These are phyloP conservation scores for Drosophila acutilabella DNA, from an alignment of 2,888 invertebrate species.

Conservation along the genomic window DNA sequence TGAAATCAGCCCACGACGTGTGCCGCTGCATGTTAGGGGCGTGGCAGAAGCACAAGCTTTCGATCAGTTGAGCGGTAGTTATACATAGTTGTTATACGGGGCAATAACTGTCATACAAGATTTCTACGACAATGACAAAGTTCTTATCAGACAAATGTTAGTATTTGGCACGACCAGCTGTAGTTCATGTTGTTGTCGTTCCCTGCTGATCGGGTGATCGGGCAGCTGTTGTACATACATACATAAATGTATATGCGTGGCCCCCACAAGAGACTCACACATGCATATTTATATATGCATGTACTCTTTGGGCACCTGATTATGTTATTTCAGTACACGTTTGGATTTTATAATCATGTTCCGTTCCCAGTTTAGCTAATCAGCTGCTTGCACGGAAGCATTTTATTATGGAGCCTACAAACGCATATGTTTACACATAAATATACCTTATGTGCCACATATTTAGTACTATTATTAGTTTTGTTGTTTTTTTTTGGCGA, in stretches of 20 bases:
- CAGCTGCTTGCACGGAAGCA: constrained; percentile 34
- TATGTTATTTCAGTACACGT: constrained; percentile 12
- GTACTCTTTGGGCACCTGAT: constrained; percentile 3
- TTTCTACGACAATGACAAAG: constrained; percentile 22
- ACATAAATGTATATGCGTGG: constrained; percentile 21
- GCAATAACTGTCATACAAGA: too few species aligned
- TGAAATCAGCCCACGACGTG: constrained; percentile 44
- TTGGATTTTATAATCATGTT: constrained; percentile 32
- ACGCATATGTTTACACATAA: not conserved
- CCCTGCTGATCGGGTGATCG: constrained; percentile 56
- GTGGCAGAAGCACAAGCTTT: constrained; percentile 43
- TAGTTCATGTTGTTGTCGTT: constrained; percentile 10
- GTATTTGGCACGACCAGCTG: constrained; percentile 40
- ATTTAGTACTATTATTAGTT: constrained; percentile 1
- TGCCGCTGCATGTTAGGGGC: constrained; percentile 47
- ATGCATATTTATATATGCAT: not conserved
- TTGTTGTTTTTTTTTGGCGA: constrained; percentile 18
- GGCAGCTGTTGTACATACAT: constrained; percentile 14
- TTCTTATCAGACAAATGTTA: constrained; percentile 38
- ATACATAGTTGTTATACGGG: not conserved
- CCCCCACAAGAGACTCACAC: constrained; percentile 19
- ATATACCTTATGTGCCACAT: not conserved
- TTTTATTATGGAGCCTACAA: constrained; percentile 23
- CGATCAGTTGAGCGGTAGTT: constrained; percentile 14
- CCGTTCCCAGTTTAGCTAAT: constrained; percentile 20